Base-by-base conservation (phyloP, 1,140 invertebrate species). In the Triops cancriformis region DNA sequence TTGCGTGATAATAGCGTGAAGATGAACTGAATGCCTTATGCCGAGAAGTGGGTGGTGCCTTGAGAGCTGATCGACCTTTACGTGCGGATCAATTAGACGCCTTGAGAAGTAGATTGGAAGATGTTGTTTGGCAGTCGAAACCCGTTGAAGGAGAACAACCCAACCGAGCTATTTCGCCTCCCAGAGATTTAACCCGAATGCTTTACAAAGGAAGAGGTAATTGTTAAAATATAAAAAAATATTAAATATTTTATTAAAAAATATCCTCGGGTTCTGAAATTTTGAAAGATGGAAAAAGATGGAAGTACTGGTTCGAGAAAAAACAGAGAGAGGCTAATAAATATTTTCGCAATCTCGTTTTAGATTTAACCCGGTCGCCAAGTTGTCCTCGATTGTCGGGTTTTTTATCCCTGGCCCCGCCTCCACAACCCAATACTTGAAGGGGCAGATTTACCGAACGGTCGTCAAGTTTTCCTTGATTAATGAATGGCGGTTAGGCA, bases 31-130 rank as follows among this genome's bases (percentile, higher is more conserved):
- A 79, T 26, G 78, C 81, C 75, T 79, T 82, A 73, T 82, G 82
- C 76, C 80, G 81, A 12, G 81, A 82, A 31, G 77, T 84, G 79
- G 80, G 81, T 31, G 78, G 82, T 45, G 83, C 79, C 76, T 78
- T 82, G 78, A 80, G 80, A 73, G 80, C 82, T n/a, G 81, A 83
- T 43, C 77, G 81, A 51, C 80, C 80, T 73, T 72, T 82, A 73
- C 75, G 80, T 72, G 76, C 81, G 75, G 82, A 83, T 73, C 81
- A 83, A 77, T 80, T 83, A 42, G 78, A 78, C n/a, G 74, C 81
- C 31, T 79, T 84, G 41, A 81, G 82, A 72, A 80, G 79, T 45
- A 79, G 81, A 78, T 79, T 84, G 73, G 83, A 83, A 77, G 81
- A 82, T 64, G 79, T 84, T 77, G 80, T 83, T 23, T 77, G 82